Conservation (phyloP, 2,113 vertebrate genomes). For the Excalfactoria chinensis region DNA sequence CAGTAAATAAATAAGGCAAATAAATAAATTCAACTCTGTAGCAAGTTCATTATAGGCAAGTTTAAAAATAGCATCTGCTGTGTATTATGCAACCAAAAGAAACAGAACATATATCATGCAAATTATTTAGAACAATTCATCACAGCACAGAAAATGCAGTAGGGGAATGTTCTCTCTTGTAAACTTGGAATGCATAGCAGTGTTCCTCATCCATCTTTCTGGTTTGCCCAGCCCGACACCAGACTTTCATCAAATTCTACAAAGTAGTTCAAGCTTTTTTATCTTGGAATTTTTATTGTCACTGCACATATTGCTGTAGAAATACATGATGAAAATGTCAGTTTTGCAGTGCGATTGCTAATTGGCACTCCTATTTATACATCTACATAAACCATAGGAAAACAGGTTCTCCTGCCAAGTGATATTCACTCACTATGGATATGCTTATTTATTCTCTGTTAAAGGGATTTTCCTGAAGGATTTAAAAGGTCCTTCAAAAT, state of each 20-base stretch:
- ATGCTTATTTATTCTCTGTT: conserved; percentile 8
- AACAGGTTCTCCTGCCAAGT: not conserved
- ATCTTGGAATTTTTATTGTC: conserved; percentile 2
- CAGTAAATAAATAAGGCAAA: conserved; percentile 40
- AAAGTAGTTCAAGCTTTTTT: not conserved
- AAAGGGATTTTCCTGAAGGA: not conserved
- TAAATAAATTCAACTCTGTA: conserved; percentile 3
- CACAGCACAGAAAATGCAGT: not conserved
- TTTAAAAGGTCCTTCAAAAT: not conserved
- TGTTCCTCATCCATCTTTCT: not conserved
- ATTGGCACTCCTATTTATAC: not conserved
- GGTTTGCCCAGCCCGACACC: fast-evolving
- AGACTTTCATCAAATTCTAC: conserved; percentile 24
- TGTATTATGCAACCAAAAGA: conserved; percentile 17
- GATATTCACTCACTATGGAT: not conserved
- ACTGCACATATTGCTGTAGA: not conserved
- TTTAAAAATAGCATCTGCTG: not conserved
- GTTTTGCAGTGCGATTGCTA: not conserved
- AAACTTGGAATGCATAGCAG: not conserved
- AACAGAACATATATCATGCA: conserved; percentile 37
- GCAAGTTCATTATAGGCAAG: not conserved
- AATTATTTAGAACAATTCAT: conserved; percentile 34
- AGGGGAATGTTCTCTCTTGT: not conserved
- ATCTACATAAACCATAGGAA: not conserved
- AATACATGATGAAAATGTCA: not conserved